Evolutionary conservation across 1,140 invertebrate genomes (phyloP).

Genomic region (Tyrophagus putrescentiae): DNA sequence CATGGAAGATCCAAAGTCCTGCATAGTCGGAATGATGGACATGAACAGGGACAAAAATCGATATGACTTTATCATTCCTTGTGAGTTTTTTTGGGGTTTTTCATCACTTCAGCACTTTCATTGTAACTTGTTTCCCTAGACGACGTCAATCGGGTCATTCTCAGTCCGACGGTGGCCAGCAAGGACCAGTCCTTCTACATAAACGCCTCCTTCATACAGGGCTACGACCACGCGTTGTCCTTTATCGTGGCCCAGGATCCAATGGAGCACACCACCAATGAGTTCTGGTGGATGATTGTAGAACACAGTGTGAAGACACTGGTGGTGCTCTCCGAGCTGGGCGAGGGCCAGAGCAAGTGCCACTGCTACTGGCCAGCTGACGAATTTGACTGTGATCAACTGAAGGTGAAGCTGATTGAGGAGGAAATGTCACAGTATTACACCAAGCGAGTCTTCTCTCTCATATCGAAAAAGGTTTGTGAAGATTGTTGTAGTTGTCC

Average conservation of each 20-base stretch:
- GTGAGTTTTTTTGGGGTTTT: constrained; percentile 30
- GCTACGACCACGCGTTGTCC: constrained; percentile 79
- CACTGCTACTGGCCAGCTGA: constrained; percentile 78
- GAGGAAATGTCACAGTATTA: constrained; percentile 66
- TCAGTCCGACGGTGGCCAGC: constrained; percentile 57
- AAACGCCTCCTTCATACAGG: constrained; percentile 89
- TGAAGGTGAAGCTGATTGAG: constrained; percentile 65
- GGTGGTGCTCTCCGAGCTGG: constrained; percentile 83
- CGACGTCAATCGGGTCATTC: constrained; percentile 71
- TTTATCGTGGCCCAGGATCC: constrained; percentile 94
- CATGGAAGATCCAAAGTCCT: constrained; percentile 63
- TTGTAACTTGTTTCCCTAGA: constrained; percentile 34
- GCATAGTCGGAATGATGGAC: constrained; percentile 57
- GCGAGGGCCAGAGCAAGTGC: constrained; percentile 50
- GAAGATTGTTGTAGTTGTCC: background rate
- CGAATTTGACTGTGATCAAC: constrained; percentile 60
- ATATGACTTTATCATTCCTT: constrained; percentile 69
- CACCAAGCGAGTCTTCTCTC: constrained; percentile 59
- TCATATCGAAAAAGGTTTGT: constrained; percentile 58
- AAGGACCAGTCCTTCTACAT: constrained; percentile 86
- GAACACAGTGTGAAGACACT: constrained; percentile 79
- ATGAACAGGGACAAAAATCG: constrained; percentile 77
- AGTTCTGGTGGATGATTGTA: constrained; percentile 93
- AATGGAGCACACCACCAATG: constrained; percentile 63
- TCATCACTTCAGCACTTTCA: constrained; percentile 1